A percentile compares a stretch with the other conserved stretches of the same genome.
These are phyloP conservation scores for Mythimna lalbum DNA, from an alignment of 2,888 invertebrate species.

Conservation along the genomic window DNA sequence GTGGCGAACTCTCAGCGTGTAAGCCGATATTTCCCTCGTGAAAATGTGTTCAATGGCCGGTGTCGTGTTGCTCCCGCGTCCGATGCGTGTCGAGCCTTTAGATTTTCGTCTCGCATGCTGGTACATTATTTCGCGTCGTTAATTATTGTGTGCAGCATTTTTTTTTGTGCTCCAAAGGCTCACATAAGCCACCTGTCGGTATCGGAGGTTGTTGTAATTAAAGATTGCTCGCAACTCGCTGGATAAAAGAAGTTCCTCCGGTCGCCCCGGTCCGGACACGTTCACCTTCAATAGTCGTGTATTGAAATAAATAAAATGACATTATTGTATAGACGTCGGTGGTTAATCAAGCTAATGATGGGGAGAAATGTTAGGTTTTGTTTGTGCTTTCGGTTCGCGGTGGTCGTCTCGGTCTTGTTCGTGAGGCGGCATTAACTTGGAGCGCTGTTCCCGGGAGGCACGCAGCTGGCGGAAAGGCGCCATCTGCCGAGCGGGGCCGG, in stretches of 20 bases:
- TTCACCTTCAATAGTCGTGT: slow-evolving; percentile 78
- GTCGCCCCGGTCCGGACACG: slow-evolving; percentile 71
- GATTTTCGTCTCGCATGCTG: slow-evolving; percentile 89
- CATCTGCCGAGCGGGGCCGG: slow-evolving; percentile 87
- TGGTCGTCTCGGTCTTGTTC: slow-evolving; percentile 28
- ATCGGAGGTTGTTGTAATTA: slow-evolving; percentile 81
- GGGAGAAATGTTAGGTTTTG: slow-evolving; percentile 46
- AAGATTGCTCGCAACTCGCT: slow-evolving; percentile 78
- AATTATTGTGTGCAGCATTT: slow-evolving; percentile 87
- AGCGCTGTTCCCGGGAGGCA: slow-evolving; percentile 70
- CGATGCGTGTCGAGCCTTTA: slow-evolving; percentile 85
- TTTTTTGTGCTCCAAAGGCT: slow-evolving; percentile 76
- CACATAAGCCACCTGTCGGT: slow-evolving; percentile 87
- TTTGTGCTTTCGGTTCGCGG: slow-evolving; percentile 36
- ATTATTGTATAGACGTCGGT: slow-evolving; percentile 64
- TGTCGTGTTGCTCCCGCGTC: slow-evolving; percentile 82
- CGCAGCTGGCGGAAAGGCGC: slow-evolving; percentile 90
- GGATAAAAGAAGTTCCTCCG: slow-evolving; percentile 74
- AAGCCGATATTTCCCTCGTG: slow-evolving; percentile 89
- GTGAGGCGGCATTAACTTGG: slow-evolving; percentile 73
- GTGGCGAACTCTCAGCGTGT: slow-evolving; percentile 83
- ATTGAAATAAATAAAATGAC: slow-evolving; percentile 60
- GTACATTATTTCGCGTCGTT: slow-evolving; percentile 90
- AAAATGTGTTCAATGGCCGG: slow-evolving; percentile 87
- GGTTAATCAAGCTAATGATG: slow-evolving; percentile 46